Conservation (phyloP, 2,797 vertebrate species). For the Synaphobranchus kaupii region DNA sequence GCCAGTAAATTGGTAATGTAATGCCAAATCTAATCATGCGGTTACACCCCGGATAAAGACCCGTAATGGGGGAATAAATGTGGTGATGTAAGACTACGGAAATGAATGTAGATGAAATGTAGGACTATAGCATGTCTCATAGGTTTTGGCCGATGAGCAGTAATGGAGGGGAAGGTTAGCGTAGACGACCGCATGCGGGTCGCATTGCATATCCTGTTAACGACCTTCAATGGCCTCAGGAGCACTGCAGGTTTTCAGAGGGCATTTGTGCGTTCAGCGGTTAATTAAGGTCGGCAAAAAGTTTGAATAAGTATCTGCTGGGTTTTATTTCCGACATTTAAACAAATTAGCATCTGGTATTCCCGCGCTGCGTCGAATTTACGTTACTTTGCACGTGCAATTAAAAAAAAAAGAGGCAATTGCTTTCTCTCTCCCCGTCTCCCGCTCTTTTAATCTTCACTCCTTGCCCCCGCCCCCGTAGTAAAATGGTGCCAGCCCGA, state of each 20-base stretch:
- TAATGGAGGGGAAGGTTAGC: neutral
- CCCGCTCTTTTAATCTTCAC: slow-evolving; percentile 21
- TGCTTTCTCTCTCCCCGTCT: slow-evolving; percentile 36
- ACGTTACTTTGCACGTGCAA: slow-evolving; percentile 68
- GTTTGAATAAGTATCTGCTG: neutral
- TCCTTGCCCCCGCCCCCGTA: slow-evolving; percentile 35
- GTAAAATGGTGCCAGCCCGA: slow-evolving; percentile 47
- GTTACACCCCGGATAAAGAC: neutral
- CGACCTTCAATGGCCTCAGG: slow-evolving; percentile 9
- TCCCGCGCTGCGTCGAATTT: slow-evolving; percentile 60
- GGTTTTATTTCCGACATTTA: slow-evolving; percentile 35
- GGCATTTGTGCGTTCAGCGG: slow-evolving; percentile 62
- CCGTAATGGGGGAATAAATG: neutral
- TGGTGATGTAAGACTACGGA: neutral
- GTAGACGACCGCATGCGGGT: slow-evolving; percentile 5
- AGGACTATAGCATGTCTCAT: neutral
- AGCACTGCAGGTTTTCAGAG: slow-evolving; percentile 18
- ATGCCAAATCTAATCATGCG: neutral
- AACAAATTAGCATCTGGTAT: slow-evolving; percentile 60
- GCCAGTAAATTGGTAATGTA: neutral
- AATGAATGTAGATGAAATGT: neutral
- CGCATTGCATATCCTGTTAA: slow-evolving; percentile 26
- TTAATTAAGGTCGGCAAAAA: slow-evolving; percentile 65
- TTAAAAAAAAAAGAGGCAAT: slow-evolving; percentile 60
- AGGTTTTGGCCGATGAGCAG: neutral